These are phyloP conservation scores for Grapholita molesta DNA, from an alignment of 1,140 invertebrate species.

Conservation along the genomic window DNA sequence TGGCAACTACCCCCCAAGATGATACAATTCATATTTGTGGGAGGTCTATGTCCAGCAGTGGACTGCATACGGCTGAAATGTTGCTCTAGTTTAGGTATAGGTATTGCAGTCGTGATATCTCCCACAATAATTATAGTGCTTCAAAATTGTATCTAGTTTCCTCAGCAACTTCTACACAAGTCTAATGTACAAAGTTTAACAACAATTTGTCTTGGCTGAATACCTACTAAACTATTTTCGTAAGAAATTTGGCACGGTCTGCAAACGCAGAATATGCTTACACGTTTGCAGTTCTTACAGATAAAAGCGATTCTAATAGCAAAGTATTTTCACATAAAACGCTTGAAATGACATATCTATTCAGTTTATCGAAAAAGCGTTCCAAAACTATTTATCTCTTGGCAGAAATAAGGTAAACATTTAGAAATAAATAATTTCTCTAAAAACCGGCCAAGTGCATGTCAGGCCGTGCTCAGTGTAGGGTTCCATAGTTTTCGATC, in stretches of 20 bases:
- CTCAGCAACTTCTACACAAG: background rate
- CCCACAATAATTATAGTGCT: too few species aligned
- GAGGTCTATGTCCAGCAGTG: too few species aligned
- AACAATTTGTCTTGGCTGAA: background rate
- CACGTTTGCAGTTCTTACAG: background rate
- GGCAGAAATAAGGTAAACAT: background rate
- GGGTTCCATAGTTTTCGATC: too few species aligned
- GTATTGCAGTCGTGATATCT: too few species aligned
- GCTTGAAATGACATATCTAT: background rate
- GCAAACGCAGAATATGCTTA: background rate
- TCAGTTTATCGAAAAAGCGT: background rate
- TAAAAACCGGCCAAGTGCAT: too few species aligned
- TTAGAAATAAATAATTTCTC: too few species aligned
- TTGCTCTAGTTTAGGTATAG: too few species aligned
- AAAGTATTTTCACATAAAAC: background rate
- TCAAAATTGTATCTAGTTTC: constrained; percentile 23
- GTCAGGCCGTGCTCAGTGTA: too few species aligned
- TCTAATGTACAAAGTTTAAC: background rate
- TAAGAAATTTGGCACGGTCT: background rate
- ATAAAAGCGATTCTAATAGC: background rate
- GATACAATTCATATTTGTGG: too few species aligned
- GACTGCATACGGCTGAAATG: too few species aligned
- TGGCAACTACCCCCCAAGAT: too few species aligned
- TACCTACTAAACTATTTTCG: background rate
- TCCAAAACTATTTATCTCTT: background rate